A percentile compares a stretch with the other conserved stretches of the same genome.
Conservation (phyloP, 2,113 vertebrate species). For the Otolemur garnettii region DNA sequence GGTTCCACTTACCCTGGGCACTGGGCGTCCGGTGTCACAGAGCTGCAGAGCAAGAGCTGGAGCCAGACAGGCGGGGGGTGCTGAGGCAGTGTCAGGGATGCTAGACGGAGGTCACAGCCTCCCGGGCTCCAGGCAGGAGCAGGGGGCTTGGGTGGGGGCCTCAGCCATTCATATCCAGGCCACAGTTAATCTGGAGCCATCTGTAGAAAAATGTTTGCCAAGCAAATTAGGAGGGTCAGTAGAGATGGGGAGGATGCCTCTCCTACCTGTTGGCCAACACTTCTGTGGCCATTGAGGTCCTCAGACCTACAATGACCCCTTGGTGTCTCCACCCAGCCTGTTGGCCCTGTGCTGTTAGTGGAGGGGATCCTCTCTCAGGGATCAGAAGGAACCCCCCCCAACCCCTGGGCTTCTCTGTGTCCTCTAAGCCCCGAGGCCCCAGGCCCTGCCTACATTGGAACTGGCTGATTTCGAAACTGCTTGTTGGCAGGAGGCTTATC, state of each 20-base stretch:
- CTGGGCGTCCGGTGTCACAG: not conserved
- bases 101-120: not conserved
- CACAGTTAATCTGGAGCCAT: not conserved
- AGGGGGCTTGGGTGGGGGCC: not conserved
- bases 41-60: not conserved
- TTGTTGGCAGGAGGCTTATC: slow-evolving; percentile 85
- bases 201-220: not conserved
- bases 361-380: rapidly evolving
- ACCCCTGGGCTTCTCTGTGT: not conserved
- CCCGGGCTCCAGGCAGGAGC: not conserved
- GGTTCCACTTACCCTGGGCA: rapidly evolving
- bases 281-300: not conserved
- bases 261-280: not conserved
- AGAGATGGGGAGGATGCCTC: no score
- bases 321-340: not conserved
- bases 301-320: not conserved
- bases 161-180: not conserved
- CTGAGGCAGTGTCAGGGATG: not conserved
- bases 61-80: not conserved
- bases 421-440: not conserved
- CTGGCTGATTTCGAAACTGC: slow-evolving; percentile 67
- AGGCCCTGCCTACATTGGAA: slow-evolving; percentile 47
- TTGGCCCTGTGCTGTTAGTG: rapidly evolving
- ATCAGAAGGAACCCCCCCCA: not conserved
- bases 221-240: not conserved